Base-by-base conservation (phyloP, 1,140 invertebrate genomes). In the Dufourea novaeangliae region DNA sequence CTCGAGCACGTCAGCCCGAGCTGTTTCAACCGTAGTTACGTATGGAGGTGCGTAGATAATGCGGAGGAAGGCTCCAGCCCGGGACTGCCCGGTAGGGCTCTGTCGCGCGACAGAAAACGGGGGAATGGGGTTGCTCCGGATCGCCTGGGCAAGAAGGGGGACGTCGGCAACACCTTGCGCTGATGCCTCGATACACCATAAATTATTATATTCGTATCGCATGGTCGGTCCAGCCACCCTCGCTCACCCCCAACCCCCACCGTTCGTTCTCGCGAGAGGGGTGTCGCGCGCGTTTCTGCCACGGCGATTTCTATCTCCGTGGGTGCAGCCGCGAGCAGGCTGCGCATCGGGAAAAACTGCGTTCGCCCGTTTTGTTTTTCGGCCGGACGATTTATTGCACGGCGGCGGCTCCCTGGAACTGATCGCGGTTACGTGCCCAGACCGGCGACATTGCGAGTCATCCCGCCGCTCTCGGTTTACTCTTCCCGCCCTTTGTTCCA, bases 181-280 rank as follows among this genome's bases (percentile, higher is more conserved):
- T 86, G 87, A 88, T 88, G 84, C 59, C 85, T 79, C 85, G 85
- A 88, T 88, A 88, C 86, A 84, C 82, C 82, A 84, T 88, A 88
- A 88, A 88, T 88, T 87, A 87, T 88, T 86, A 76, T 86, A 84
- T 84, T 88, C 81, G 84, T 84, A 88, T 87, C 80, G 85, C n/a
- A n/a, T n/a, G n/a, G n/a, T n/a, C n/a, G n/a, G n/a, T n/a, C n/a
- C n/a, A n/a, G n/a, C n/a, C n/a, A n/a, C n/a, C n/a, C n/a, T n/a
- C n/a, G n/a, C n/a, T n/a, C n/a, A n/a, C n/a, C n/a, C n/a, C n/a
- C n/a, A n/a, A n/a, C n/a, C n/a, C n/a, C n/a, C n/a, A n/a, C n/a
- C n/a, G n/a, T n/a, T n/a, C n/a, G n/a, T n/a, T n/a, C n/a, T n/a
- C n/a, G n/a, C n/a, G n/a, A n/a, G n/a, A n/a, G n/a, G n/a, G n/a